Base-by-base conservation (phyloP, 2,113 vertebrate genomes). In the Cephalophus harveyi region DNA sequence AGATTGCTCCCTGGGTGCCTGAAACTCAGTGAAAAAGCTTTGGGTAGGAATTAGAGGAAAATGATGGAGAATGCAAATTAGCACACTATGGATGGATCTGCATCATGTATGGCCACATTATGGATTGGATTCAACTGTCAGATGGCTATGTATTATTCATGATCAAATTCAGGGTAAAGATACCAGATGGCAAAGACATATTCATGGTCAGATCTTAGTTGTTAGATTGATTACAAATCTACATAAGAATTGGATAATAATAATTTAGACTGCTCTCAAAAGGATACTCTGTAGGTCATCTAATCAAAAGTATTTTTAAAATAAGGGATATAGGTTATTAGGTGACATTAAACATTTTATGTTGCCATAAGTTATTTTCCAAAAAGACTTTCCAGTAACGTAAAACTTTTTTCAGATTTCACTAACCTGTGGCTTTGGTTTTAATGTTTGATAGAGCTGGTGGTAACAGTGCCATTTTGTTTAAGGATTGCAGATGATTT, bases 201-300 rank as follows among this genome's bases (percentile, higher is more conserved):
- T 97, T 98, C 98, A 97, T 97, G 98, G 98, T 98, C 98, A 98
- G 71, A 98, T 98, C 96, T 95, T 97, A 97, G 98, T 97, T 98
- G 98, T 98, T 98, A 97, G 97, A 98, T 98, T 98, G 98, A 98
- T 98, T 98, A 97, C 94, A 98, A 96, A 98, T 98, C 98, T 97
- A 95, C 97, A 97, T 98, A 93, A 97, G 97, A 98, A 97, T 97
- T 96, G 93, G 97, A 93, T 98, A 98, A 97, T 98, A 98, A 97
- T 97, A 96, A 98, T 98, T 97, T 96, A 94, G 93, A 96, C 64
- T 92, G 81, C 64, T 96, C 92, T 97, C 98, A 17, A 95, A 94
- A 98, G 97, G 85, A 86, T 95, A 62, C 83, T 93, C 57, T 93
- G 86, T 81, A 94, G 93, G 95, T 95, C 86, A 92, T 93, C 89